phyloP scores from a whole-genome alignment of 2,113 vertebrate genomes.

The Indri indri region DNA sequence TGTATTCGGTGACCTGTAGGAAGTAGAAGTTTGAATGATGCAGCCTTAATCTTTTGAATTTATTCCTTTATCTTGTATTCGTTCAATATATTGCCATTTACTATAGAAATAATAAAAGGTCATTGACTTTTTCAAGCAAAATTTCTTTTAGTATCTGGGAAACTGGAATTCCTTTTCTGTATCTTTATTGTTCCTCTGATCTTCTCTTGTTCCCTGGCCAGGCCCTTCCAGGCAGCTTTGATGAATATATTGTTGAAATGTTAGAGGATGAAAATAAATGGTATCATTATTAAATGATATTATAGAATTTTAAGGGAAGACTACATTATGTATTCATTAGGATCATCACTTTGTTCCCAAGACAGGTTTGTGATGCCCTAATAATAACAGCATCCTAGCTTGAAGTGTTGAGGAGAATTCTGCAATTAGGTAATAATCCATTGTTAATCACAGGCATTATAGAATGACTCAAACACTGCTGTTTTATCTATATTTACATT shows the following conservation, averaged over 20 bases:
- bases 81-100: neutral
- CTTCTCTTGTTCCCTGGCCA: neutral
- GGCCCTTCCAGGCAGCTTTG: neutral
- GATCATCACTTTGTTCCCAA: neutral
- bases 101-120: neutral
- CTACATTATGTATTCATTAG: neutral
- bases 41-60: constrained; percentile 16
- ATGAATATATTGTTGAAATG: neutral
- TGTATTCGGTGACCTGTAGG: neutral
- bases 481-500: neutral
- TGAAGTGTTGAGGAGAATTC: neutral
- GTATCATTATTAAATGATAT: neutral
- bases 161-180: neutral
- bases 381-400: neutral
- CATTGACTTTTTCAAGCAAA: neutral
- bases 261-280: neutral
- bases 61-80: neutral
- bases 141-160: neutral
- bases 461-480: neutral
- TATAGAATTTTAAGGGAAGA: neutral
- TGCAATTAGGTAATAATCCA: neutral
- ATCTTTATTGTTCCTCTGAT: neutral
- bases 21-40: neutral
- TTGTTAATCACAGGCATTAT: neutral
- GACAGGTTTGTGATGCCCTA: neutral